These are phyloP conservation scores for Myotis davidii DNA, from an alignment of 2,113 vertebrate species.

Conservation along the genomic window DNA sequence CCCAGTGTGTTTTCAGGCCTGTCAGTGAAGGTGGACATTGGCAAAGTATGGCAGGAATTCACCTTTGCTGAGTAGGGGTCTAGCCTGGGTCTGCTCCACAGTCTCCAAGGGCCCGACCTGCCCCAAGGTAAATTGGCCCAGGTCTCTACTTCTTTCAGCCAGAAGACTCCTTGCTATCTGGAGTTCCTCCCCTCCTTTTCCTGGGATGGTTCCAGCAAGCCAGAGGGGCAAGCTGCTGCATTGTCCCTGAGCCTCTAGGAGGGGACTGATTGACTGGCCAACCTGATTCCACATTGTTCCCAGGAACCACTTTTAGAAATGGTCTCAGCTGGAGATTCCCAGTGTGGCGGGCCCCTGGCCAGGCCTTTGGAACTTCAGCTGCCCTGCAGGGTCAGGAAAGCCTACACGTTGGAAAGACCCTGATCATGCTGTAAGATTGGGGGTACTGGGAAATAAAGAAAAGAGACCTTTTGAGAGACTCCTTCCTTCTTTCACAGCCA, in stretches of 20 bases:
- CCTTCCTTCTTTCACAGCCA: neutral
- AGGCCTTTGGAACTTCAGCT: neutral
- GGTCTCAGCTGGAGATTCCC: neutral
- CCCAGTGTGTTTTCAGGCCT: neutral
- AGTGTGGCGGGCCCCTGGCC: neutral
- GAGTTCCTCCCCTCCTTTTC: neutral
- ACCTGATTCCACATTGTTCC: too few species aligned
- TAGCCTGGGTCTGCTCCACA: neutral
- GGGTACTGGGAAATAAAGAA: neutral
- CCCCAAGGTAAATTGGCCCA: neutral
- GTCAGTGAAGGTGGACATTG: neutral
- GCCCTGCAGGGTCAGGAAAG: neutral
- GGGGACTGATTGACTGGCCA: neutral
- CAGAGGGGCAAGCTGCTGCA: neutral
- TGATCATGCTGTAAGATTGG: neutral
- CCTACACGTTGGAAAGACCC: neutral
- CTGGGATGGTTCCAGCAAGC: neutral
- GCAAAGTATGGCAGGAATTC: neutral
- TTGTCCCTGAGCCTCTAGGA: neutral
- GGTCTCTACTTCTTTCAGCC: neutral
- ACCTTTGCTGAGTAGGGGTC: neutral
- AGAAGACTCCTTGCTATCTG: neutral
- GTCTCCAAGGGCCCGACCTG: neutral
- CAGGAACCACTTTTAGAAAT: neutral
- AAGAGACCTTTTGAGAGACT: neutral